These are phyloP conservation scores for Mizuhopecten yessoensis DNA, from an alignment of 1,140 invertebrate species.

Conservation along the genomic window DNA sequence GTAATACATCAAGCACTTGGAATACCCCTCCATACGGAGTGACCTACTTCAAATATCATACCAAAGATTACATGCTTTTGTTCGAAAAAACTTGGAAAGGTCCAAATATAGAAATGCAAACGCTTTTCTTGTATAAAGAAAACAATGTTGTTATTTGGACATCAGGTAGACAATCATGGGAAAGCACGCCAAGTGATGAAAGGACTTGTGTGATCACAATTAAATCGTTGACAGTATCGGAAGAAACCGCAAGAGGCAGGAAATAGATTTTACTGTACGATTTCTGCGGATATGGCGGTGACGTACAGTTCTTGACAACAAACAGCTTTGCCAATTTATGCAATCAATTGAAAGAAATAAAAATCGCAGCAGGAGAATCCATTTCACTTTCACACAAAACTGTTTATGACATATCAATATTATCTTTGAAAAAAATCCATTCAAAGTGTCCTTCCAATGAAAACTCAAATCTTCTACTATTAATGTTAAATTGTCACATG, in stretches of 20 bases:
- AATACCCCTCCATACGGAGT: not conserved
- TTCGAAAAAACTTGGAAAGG: conserved; percentile 34
- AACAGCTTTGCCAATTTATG: conserved; percentile 22
- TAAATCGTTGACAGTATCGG: conserved; percentile 33
- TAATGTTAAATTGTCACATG: not conserved
- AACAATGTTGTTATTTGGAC: conserved; percentile 20
- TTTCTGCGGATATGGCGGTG: conserved; percentile 53
- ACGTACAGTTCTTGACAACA: conserved; percentile 50
- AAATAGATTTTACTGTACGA: conserved; percentile 54
- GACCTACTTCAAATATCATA: conserved; percentile 25
- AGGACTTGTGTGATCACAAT: conserved; percentile 16
- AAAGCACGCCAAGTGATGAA: conserved; percentile 31
- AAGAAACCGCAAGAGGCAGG: conserved; percentile 43
- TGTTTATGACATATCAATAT: conserved; percentile 28
- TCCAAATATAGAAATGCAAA: conserved; percentile 17
- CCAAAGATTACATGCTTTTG: conserved; percentile 14
- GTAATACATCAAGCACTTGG: conserved; percentile 34
- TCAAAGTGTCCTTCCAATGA: not conserved
- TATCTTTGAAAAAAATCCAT: not conserved
- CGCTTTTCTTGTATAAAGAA: conserved; percentile 24
- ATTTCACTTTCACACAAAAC: conserved; percentile 34
- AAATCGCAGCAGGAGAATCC: not conserved
- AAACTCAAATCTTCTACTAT: not conserved
- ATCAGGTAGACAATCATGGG: conserved; percentile 7
- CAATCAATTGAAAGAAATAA: conserved; percentile 35